Base-by-base conservation (phyloP, 2,797 vertebrate genomes). In the Fistularia commersonii region DNA sequence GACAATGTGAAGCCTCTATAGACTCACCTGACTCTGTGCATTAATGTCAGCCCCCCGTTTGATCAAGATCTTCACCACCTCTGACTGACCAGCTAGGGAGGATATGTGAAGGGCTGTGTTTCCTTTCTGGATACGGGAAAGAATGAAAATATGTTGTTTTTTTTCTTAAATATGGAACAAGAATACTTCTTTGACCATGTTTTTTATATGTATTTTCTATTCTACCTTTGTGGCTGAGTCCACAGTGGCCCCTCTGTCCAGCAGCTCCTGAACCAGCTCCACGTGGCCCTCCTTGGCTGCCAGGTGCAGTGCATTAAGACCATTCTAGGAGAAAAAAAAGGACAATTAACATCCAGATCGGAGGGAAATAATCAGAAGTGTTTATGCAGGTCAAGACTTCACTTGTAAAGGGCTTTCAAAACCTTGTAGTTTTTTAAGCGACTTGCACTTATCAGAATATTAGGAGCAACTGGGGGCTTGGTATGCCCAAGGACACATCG, bases 41-140 rank as follows among this genome's bases (percentile, higher is more conserved):
- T 99, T 99, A 52, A 99, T 97, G 61, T 97, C 94, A 6, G 96
- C 96, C 59, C 94, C 95, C 60, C 93, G 91, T 76, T 97, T 98
- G 60, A 95, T 89, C 48, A 99, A 90, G 58, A 93, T 88, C 77
- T 95, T 97, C 64, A 98, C 95, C 0, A 98, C 96, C 43, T 98
- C 95, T 5, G 73, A 86, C 84, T 99, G 97, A 68, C 97, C 97
- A 5, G 97, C 97, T 66, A 99, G 81, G 31, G 96, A 98, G 6
- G 96, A 90, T 14, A 99, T 99, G 81, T 99, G 97, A 37, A 99
- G 93, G 7, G 95, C 96, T 8, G 96, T 98, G 81, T 99, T 99
- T 69, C 97, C 97, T 86, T 99, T 99, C 97, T 99, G 89, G 53
- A 3, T 10, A 6, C 7, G 48, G 0, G 51, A 9, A 56, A 45